Conservation (phyloP, 2,888 invertebrate species). For the Apamea sordens region DNA sequence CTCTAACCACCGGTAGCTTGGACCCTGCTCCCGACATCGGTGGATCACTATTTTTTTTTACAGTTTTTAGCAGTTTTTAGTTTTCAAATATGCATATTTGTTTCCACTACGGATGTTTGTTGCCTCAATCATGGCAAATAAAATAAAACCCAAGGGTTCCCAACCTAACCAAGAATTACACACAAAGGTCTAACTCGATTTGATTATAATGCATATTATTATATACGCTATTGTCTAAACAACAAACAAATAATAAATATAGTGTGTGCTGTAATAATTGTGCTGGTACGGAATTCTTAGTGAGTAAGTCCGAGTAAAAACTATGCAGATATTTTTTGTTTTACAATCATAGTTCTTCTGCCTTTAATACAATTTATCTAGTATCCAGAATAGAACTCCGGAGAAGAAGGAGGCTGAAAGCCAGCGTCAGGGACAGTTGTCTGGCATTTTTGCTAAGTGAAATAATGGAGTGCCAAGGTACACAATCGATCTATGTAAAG, state of each 20-base stretch:
- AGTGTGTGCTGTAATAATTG: not conserved
- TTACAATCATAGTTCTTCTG: no score
- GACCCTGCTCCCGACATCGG: no score
- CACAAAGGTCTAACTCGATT: no score
- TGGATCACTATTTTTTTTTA: no score
- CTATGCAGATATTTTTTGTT: not conserved
- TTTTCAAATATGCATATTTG: not conserved
- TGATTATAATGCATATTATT: not conserved
- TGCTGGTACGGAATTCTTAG: not conserved
- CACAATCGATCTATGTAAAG: not conserved
- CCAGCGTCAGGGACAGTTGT: no score
- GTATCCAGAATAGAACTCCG: no score
- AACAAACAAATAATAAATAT: not conserved
- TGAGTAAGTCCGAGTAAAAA: no score
- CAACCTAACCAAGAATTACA: not conserved
- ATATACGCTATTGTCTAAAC: no score
- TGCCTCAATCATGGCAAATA: not conserved
- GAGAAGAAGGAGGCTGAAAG: no score
- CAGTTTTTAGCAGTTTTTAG: no score
- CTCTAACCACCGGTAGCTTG: no score
- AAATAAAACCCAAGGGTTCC: not conserved
- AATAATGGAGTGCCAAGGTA: conserved; percentile 25
- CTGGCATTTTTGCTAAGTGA: conserved; percentile 3
- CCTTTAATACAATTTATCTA: no score
- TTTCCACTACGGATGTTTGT: not conserved